These are phyloP conservation scores for Nomada fabriciana DNA, from an alignment of 2,888 invertebrate species.

Conservation along the genomic window DNA sequence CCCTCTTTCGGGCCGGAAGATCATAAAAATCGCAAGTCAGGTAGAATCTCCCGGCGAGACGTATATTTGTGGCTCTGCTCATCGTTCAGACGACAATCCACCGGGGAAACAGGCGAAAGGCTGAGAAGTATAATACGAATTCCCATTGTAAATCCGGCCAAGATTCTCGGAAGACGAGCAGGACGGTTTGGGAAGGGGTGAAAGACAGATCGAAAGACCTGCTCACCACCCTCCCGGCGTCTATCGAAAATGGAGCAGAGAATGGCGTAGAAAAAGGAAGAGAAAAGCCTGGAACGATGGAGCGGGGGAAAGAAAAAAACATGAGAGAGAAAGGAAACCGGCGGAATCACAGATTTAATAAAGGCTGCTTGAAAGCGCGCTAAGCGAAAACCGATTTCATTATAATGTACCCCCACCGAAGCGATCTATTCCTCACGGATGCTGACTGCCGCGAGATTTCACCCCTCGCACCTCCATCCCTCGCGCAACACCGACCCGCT, in stretches of 20 bases:
- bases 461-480: not conserved
- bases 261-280: conserved; percentile 45
- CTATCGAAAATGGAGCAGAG: conserved; percentile 48
- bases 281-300: not conserved
- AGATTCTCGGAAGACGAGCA: conserved; percentile 42
- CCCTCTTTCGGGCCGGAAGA: conserved; percentile 7
- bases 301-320: conserved; percentile 20
- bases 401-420: conserved; percentile 70
- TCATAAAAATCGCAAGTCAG: conserved; percentile 52
- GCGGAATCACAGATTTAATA: conserved; percentile 78
- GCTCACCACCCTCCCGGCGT: conserved; percentile 30
- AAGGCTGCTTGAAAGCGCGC: conserved; percentile 76
- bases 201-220: conserved; percentile 51
- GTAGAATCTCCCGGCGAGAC: conserved; percentile 39
- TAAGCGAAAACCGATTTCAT: conserved; percentile 83
- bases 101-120: conserved; percentile 44
- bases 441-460: conserved; percentile 69
- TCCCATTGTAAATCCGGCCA: conserved; percentile 51
- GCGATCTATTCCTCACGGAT: conserved; percentile 63
- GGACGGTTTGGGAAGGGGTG: not conserved
- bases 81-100: conserved; percentile 53
- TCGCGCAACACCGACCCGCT: conserved; percentile 7
- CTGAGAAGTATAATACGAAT: conserved; percentile 49
- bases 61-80: conserved; percentile 43
- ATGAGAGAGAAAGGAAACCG: conserved; percentile 53